These are phyloP conservation scores for Falco punctatus DNA, from an alignment of 2,113 vertebrate species.

Conservation along the genomic window DNA sequence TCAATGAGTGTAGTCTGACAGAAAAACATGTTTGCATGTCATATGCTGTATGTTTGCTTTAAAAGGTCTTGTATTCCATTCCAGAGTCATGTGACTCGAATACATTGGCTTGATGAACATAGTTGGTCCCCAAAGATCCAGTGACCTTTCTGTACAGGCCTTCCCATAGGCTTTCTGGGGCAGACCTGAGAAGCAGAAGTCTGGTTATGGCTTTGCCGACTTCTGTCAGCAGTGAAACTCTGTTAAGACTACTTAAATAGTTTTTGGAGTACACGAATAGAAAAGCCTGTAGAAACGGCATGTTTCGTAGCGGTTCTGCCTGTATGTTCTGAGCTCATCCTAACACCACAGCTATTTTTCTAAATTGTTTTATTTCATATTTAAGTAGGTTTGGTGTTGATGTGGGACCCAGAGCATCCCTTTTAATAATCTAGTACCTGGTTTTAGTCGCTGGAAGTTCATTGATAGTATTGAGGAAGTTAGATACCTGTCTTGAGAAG, in stretches of 20 bases:
- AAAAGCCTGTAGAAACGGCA: background rate
- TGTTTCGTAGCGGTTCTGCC: fast-evolving
- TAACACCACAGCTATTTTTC: background rate
- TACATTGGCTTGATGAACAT: background rate
- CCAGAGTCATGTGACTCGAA: background rate
- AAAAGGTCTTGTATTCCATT: background rate
- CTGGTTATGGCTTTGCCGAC: background rate
- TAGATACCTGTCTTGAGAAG: background rate
- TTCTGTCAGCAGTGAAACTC: background rate
- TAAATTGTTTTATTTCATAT: background rate
- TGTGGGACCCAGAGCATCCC: background rate
- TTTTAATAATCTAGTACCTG: background rate
- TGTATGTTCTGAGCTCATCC: background rate
- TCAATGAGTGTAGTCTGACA: background rate
- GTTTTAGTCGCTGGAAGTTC: background rate
- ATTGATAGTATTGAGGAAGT: background rate
- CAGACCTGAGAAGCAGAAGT: background rate
- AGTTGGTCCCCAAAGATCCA: background rate
- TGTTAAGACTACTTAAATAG: background rate
- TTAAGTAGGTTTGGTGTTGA: background rate
- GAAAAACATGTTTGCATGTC: background rate
- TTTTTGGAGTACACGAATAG: background rate
- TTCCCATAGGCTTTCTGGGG: background rate
- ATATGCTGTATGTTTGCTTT: background rate
- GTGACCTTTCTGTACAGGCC: background rate